Conservation (phyloP, 1,140 invertebrate species). For the Holcopasites calliopsidis region DNA sequence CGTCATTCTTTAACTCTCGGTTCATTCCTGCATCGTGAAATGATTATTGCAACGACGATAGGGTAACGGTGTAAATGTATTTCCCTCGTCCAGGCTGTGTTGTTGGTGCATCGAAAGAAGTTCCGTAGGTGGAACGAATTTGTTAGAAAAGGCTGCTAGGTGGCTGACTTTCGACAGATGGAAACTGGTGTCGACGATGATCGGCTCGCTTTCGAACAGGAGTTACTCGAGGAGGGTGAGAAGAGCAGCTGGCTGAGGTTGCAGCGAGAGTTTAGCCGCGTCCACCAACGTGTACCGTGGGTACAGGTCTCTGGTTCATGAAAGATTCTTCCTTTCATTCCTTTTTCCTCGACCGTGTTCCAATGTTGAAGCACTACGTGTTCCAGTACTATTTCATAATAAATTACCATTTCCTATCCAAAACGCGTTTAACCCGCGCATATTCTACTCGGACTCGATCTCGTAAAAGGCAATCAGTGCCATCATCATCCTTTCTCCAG, state of each 20-base stretch:
- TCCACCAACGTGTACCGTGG: slow-evolving; percentile 4
- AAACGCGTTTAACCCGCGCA: too few relatives aligned
- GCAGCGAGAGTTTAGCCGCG: neutral
- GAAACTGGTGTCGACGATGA: neutral
- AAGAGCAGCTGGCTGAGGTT: neutral
- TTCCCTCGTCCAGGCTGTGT: too few relatives aligned
- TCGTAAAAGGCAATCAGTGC: too few relatives aligned
- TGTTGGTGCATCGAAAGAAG: neutral
- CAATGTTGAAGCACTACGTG: too few relatives aligned
- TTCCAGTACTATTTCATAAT: too few relatives aligned
- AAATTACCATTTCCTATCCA: too few relatives aligned
- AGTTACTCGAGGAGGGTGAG: neutral
- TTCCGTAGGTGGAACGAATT: neutral
- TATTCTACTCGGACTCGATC: too few relatives aligned
- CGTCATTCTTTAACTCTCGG: too few relatives aligned
- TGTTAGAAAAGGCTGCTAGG: neutral
- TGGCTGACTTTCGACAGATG: neutral
- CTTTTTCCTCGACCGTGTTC: neutral
- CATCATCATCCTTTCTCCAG: too few relatives aligned
- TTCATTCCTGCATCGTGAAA: too few relatives aligned
- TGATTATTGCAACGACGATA: too few relatives aligned
- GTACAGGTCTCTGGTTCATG: slow-evolving; percentile 2
- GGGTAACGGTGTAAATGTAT: too few relatives aligned
- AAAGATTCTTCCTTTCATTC: slow-evolving; percentile 3
- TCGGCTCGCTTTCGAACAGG: neutral